These are phyloP conservation scores for Urophycis tenuis DNA, from an alignment of 2,797 vertebrate genomes.

Conservation along the genomic window DNA sequence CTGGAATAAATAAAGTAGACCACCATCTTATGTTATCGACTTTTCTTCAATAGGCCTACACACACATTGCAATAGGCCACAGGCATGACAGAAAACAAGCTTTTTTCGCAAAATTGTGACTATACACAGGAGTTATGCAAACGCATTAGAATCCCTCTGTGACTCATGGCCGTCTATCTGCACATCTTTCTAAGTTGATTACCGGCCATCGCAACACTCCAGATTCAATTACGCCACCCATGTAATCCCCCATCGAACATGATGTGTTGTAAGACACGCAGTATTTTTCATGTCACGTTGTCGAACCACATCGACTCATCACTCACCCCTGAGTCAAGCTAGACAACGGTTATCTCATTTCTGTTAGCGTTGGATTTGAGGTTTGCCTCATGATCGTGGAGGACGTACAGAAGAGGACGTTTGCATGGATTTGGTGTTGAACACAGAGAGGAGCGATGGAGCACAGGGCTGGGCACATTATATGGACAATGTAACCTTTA, in stretches of 20 bases:
- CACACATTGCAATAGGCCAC: not conserved
- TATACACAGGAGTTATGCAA: not conserved
- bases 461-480: not conserved
- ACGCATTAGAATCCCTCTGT: conserved; percentile 31
- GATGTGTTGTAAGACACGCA: conserved; percentile 6
- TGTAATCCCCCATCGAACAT: conserved; percentile 5
- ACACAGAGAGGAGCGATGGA: not conserved
- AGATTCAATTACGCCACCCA: conserved; percentile 9
- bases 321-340: not conserved
- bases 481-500: not conserved
- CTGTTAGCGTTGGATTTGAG: not conserved
- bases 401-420: conserved; percentile 1
- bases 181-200: conserved; percentile 43
- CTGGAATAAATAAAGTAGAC: not conserved
- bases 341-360: conserved; percentile 15
- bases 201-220: conserved; percentile 31
- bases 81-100: not conserved
- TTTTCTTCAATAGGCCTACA: not conserved
- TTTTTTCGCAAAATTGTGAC: not conserved
- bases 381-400: not conserved
- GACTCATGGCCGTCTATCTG: conserved; percentile 28
- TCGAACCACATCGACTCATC: not conserved
- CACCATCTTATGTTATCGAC: not conserved
- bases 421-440: not conserved
- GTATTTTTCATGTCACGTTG: conserved; percentile 1